Evolutionary conservation across 2,797 vertebrate genomes (phyloP).

Genomic region (Loriculus beryllinus): DNA sequence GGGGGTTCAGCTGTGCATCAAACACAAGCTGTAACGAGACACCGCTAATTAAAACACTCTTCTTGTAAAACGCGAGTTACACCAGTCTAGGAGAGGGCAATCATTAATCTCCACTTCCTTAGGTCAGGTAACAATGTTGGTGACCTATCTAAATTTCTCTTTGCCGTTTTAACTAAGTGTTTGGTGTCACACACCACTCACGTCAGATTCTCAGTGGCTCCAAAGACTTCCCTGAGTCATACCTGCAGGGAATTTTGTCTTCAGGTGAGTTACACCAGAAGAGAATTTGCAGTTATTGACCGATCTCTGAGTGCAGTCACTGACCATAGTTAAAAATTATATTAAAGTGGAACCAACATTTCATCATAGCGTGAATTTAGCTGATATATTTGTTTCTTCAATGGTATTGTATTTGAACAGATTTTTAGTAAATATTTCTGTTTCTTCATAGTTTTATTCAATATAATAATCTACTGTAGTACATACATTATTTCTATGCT

Average conservation of each 20-base stretch:
- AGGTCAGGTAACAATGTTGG: too few species aligned
- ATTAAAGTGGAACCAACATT: not conserved
- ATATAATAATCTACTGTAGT: not conserved
- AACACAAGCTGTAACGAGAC: rapidly evolving
- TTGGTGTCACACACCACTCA: rapidly evolving
- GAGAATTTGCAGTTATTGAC: not conserved
- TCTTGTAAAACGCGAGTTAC: rapidly evolving
- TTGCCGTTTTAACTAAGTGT: not conserved
- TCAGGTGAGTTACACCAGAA: not conserved
- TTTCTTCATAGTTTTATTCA: not conserved
- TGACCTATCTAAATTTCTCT: not conserved
- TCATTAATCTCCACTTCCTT: rapidly evolving
- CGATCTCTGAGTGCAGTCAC: not conserved
- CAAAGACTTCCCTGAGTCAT: not conserved
- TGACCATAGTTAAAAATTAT: not conserved
- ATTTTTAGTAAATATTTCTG: not conserved
- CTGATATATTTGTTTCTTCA: not conserved
- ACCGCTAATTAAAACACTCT: rapidly evolving
- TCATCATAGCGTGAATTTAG: not conserved
- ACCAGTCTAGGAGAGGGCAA: rapidly evolving
- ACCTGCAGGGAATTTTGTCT: not conserved
- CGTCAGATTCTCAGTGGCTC: not conserved
- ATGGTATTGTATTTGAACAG: not conserved
- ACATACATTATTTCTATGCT: rapidly evolving
- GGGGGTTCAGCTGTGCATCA: rapidly evolving